phyloP scores from a whole-genome alignment of 2,888 invertebrate genomes.

The Brachypalpus laphriformis region DNA sequence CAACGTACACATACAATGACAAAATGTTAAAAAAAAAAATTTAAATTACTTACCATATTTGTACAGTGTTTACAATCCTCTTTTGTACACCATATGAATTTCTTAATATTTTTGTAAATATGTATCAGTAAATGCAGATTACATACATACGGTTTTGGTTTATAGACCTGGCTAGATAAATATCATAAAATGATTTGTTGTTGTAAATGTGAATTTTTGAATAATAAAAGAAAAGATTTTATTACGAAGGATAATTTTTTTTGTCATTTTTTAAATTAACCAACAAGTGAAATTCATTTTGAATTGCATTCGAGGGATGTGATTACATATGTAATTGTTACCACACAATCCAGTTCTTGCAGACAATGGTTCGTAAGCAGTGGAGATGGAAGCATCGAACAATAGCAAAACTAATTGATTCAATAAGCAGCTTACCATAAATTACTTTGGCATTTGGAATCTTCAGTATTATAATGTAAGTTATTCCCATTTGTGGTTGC shows the following conservation, averaged over 20 bases:
- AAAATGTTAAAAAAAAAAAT: background rate
- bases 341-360: no score
- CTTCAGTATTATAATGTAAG: no score
- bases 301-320: no score
- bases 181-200: background rate
- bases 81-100: background rate
- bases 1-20: no score
- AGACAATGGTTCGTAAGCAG: no score
- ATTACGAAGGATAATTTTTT: background rate
- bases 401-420: no score
- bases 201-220: constrained; percentile 1
- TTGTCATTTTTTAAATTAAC: background rate
- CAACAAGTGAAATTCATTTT: no score
- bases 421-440: no score
- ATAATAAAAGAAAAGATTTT: constrained; percentile 8
- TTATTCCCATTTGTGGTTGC: no score
- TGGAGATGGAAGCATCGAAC: no score
- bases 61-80: background rate
- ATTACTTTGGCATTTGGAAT: no score
- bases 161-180: constrained; percentile 4
- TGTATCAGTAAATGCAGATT: background rate
- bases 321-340: no score
- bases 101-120: background rate
- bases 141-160: background rate
- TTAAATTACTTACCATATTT: background rate